Base-by-base conservation (phyloP, 2,888 invertebrate species). In the Andrena bucephala region DNA sequence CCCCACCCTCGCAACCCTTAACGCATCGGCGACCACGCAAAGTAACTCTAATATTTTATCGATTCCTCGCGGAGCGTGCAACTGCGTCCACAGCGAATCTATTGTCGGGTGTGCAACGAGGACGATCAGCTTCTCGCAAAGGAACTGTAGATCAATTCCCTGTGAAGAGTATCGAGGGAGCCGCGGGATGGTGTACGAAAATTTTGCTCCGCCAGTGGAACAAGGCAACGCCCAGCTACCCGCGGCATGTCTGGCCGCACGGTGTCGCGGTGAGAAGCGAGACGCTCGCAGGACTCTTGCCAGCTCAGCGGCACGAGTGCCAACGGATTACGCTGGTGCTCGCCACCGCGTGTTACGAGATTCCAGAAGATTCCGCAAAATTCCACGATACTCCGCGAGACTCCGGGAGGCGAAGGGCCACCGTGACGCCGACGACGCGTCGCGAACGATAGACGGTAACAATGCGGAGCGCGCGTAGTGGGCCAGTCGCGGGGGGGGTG, bases 381-480 rank as follows among this genome's bases (percentile, higher is more conserved):
- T 36, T 36, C 16, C 24, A 16, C 27, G 13, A 42, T 13, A 42
- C 42, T 7, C 4, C 50, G 52, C 2, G n/a, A 36, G 36, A 31
- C 20, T 24, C 31, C 13, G 1, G n/a, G 20, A 16, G 31, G 20
- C n/a, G 3, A 0, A 0, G 29, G 13, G 63, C 71, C 42, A 70
- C 4, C n/a, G 20, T 10, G 20, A 27, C 57, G 72, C 13, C 54
- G 31, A 16, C 54, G 10, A 33, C 31, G 31, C 5, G 50, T 70
- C n/a, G 29, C 50, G 13, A 77, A 33, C 70, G 20, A 29, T 27
- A 3, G 27, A 70, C 77, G 42, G 50, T 42, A 77, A 77, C 31
- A 27, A 60, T 27, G 33, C 24, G n/a, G 77, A 33, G 33, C 42
- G 16, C 29, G 42, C 31, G 31, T 63, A 33, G 20, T 33, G 0